Percentiles rank a stretch among this genome's conserved stretches.
These are phyloP conservation scores for Oryzias curvinotus DNA, from an alignment of 2,113 vertebrate genomes.

Conservation along the genomic window DNA sequence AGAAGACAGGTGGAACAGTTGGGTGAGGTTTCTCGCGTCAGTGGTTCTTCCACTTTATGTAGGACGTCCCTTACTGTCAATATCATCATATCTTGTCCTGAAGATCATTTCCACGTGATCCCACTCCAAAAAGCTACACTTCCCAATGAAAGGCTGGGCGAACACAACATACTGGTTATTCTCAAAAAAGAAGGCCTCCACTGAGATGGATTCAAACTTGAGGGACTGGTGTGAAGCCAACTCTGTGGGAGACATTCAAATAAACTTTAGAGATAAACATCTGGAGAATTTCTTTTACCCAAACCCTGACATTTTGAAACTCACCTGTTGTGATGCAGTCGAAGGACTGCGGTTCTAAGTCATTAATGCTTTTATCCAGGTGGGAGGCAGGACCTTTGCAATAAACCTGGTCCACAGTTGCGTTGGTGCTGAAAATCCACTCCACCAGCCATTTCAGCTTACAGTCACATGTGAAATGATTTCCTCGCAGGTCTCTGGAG, in stretches of 20 bases:
- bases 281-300: not conserved
- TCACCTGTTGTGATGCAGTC: conserved; percentile 97
- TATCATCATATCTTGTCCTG: conserved; percentile 90
- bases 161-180: conserved; percentile 95
- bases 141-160: conserved; percentile 95
- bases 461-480: conserved; percentile 95
- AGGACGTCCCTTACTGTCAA: conserved; percentile 84
- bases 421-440: conserved; percentile 95
- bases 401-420: conserved; percentile 93
- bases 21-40: conserved; percentile 14
- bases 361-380: conserved; percentile 91
- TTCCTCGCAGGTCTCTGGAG: conserved; percentile 91
- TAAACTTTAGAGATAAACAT: not conserved
- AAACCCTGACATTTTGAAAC: not conserved
- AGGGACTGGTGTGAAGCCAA: conserved; percentile 92
- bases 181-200: conserved; percentile 91
- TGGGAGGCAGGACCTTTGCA: conserved; percentile 89
- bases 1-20: conserved; percentile 16
- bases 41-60: conserved; percentile 1
- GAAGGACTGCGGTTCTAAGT: conserved; percentile 86
- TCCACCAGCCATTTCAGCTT: conserved; percentile 98
- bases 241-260: conserved; percentile 77
- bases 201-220: conserved; percentile 94
- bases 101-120: conserved; percentile 98
- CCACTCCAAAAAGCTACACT: conserved; percentile 98